Evolutionary conservation across 1,140 invertebrate species (phyloP).

Genomic region (Drosophila auraria): DNA sequence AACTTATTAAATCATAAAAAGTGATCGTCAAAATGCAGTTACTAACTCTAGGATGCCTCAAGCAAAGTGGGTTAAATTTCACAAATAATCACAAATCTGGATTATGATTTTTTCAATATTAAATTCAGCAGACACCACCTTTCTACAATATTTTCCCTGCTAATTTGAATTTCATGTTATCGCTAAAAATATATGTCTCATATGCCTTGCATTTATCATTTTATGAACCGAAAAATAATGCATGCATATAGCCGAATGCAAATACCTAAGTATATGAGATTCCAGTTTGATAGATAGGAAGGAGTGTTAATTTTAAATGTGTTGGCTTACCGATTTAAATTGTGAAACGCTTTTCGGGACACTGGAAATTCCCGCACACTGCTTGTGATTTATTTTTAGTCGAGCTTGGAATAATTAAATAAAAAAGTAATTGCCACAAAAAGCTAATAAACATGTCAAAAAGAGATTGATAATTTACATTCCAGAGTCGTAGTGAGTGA

Average conservation of each 20-base stretch:
- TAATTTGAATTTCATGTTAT: slow-evolving; percentile 45
- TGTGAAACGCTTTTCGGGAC: neutral
- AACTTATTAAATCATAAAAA: neutral
- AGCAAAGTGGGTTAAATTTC: slow-evolving; percentile 67
- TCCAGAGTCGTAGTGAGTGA: neutral
- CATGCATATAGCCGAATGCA: slow-evolving; percentile 27
- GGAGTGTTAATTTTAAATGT: slow-evolving; percentile 10
- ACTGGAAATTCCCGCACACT: neutral
- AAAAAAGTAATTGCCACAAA: slow-evolving; percentile 21
- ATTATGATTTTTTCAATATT: neutral
- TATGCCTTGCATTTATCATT: slow-evolving; percentile 51
- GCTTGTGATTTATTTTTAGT: slow-evolving; percentile 18
- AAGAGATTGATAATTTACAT: slow-evolving; percentile 13
- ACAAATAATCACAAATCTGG: neutral
- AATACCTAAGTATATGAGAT: slow-evolving; percentile 36
- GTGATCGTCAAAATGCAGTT: slow-evolving; percentile 64
- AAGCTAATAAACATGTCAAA: slow-evolving; percentile 25
- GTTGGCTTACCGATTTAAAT: neutral
- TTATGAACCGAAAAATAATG: slow-evolving; percentile 45
- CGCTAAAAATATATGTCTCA: slow-evolving; percentile 24
- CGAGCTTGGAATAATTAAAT: slow-evolving; percentile 17
- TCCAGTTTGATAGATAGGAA: slow-evolving; percentile 28
- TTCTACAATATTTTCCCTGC: slow-evolving; percentile 14
- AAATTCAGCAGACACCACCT: neutral
- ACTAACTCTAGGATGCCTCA: slow-evolving; percentile 71